These are phyloP conservation scores for Brachypalpus laphriformis DNA, from an alignment of 2,888 invertebrate genomes.

Conservation along the genomic window DNA sequence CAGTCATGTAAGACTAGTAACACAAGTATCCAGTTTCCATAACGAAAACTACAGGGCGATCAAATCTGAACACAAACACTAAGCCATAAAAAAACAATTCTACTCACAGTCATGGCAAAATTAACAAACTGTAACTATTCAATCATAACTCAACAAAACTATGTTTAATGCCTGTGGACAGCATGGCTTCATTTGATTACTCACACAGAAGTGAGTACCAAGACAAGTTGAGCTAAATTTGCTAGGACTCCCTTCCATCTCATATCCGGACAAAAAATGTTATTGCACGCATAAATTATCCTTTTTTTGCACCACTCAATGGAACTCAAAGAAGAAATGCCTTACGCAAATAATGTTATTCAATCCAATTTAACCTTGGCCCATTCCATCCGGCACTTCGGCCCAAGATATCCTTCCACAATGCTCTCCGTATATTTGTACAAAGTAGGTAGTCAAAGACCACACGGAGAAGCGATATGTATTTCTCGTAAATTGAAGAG, in stretches of 20 bases:
- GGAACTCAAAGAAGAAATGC: constrained; percentile 41
- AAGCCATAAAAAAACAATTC: too few species aligned
- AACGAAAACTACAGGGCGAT: too few species aligned
- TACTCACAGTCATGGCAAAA: too few species aligned
- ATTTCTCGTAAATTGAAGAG: constrained; percentile 72
- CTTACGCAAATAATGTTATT: constrained; percentile 68
- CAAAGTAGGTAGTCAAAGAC: constrained; percentile 26
- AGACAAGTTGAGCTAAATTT: constrained; percentile 35
- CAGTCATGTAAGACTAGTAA: too few species aligned
- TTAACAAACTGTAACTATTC: too few species aligned
- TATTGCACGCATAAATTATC: constrained; percentile 72
- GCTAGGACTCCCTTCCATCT: not conserved
- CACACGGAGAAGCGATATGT: constrained; percentile 46
- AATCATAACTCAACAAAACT: too few species aligned
- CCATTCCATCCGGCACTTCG: constrained; percentile 36
- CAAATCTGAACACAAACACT: too few species aligned
- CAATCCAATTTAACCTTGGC: constrained; percentile 71
- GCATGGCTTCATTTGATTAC: too few species aligned
- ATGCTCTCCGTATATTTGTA: constrained; percentile 38
- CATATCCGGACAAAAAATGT: not conserved
- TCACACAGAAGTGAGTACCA: not conserved
- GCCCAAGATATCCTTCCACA: constrained; percentile 32
- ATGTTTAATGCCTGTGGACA: too few species aligned
- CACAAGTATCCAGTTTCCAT: too few species aligned
- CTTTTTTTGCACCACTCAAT: constrained; percentile 61